These are phyloP conservation scores for Dryobota labecula DNA, from an alignment of 2,888 invertebrate genomes.

Conservation along the genomic window DNA sequence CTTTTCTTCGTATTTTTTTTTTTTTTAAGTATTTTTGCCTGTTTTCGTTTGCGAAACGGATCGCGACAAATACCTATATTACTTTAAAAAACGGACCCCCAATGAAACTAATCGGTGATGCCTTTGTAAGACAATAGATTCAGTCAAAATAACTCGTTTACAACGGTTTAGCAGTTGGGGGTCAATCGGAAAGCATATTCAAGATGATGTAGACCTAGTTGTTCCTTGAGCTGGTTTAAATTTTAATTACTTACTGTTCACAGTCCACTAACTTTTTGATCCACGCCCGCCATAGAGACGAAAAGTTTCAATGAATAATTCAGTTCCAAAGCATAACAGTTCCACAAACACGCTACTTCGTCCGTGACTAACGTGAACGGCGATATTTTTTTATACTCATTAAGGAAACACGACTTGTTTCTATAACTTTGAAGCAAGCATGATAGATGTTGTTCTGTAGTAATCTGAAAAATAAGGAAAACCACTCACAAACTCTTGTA, in stretches of 20 bases:
- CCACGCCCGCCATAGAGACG: slow-evolving; percentile 15
- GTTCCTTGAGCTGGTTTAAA: slow-evolving; percentile 38
- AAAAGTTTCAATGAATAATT: slow-evolving; percentile 48
- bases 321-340: slow-evolving; percentile 34
- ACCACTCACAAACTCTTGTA: background rate
- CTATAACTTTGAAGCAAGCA: slow-evolving; percentile 3
- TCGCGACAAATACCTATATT: too few relatives aligned
- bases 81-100: too few relatives aligned
- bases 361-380: slow-evolving; percentile 43
- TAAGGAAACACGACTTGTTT: slow-evolving; percentile 29
- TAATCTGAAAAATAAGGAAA: slow-evolving; percentile 16
- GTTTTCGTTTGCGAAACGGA: too few relatives aligned
- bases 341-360: slow-evolving; percentile 46
- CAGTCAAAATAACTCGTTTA: slow-evolving; percentile 35
- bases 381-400: slow-evolving; percentile 37
- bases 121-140: too few relatives aligned
- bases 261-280: slow-evolving; percentile 36
- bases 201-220: slow-evolving; percentile 43
- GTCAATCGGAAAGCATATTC: slow-evolving; percentile 37
- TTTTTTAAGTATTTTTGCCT: too few relatives aligned
- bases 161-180: slow-evolving; percentile 39
- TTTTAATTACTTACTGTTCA: slow-evolving; percentile 40
- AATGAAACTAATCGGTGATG: too few relatives aligned
- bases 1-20: too few relatives aligned
- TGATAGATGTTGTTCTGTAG: background rate